Evolutionary conservation across 1,140 invertebrate genomes (phyloP), one percentile per base, ranked within the genome.

Genomic region (Branchinecta lindahli): DNA sequence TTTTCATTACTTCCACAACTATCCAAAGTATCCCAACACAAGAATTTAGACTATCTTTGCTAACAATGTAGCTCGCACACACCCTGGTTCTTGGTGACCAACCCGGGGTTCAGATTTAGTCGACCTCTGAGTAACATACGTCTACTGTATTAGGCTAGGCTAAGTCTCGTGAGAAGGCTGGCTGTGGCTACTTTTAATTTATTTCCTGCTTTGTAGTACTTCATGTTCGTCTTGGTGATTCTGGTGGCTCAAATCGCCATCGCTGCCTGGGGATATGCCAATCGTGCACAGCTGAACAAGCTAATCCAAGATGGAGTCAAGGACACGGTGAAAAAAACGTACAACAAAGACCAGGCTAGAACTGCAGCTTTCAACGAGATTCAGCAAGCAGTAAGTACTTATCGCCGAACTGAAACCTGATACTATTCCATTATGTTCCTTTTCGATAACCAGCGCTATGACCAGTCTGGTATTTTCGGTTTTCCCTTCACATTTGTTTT

Each of bases 181-280:
- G 33, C 33, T n/a, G 33, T 33, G 2, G 33, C 33, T 33, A 33
- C 33, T 5, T 3, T 33, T 33, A 33, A 33, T 33, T 33, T 33
- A 33, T 33, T 33, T 69, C 76, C 74, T 76, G 76, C 72, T 74
- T 81, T 82, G 47, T 78, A 87, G 82, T 90, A 88, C 78, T 87
- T 89, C 76, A 85, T 85, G 73, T 82, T 88, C 65, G 81, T 90
- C 66, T 77, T 91, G 61, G 81, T 90, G n/a, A 84, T 89, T 66
- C 81, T 90, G 75, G 87, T 89, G n/a, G 86, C 85, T 20, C 86
- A 90, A 82, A 82, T 89, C 47, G 86, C 87, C 3, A 85, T 86
- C 68, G 87, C 83, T 52, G 82, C 85, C 70, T 90, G 88, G 87
- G 83, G 85, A 21, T 88, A 86, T 76, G 82, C 83, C 69, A 86